Base-by-base conservation (phyloP, 1,140 invertebrate species). In the Muscidifurax raptorellus region DNA sequence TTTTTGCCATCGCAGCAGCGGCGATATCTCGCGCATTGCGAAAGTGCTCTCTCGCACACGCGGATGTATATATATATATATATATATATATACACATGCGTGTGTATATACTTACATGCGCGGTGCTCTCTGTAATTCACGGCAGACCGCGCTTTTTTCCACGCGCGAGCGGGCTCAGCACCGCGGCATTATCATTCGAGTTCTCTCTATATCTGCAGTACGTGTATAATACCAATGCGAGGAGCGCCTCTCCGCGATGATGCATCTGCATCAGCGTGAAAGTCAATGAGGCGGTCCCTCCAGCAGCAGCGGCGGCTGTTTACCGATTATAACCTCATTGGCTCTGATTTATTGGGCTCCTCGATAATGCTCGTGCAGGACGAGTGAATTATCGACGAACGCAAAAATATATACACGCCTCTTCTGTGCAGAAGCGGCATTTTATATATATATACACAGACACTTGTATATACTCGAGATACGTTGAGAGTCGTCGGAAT, bases 91-190 rank as follows among this genome's bases (percentile, higher is more conserved):
- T 47, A 47, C 15, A 47, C 2, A 47, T 47, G 1, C 15, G 13
- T 6, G 18, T 7, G 22, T 59, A n/a, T 59, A 22, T 59, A 22
- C 18, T 22, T 59, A 22, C 52, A 18, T 2, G 52, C 64, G 27
- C 67, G 64, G 12, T n/a, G 80, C 75, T 82, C 22, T 84, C 77
- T 86, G 66, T 86, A 85, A 87, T 87, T 87, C 81, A 87, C 84
- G 84, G 86, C 80, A 80, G 52, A 82, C 80, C 40, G 52, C 79
- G 52, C 79, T 85, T 86, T 86, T 86, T 85, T 59, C 32, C 32
- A 6, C 27, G 25, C 27, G 25, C 75, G 36, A 40, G 30, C 66
- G n/a, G n/a, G 66, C 78, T 44, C 32, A 25, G 12, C 36, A 67
- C 66, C 59, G 32, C 64, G 3, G 2, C 36, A 40, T 13, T 80